Percentiles rank a stretch among this genome's conserved stretches.
Evolutionary conservation across 1,140 invertebrate genomes (phyloP).

Genomic region (Dreissena polymorpha): DNA sequence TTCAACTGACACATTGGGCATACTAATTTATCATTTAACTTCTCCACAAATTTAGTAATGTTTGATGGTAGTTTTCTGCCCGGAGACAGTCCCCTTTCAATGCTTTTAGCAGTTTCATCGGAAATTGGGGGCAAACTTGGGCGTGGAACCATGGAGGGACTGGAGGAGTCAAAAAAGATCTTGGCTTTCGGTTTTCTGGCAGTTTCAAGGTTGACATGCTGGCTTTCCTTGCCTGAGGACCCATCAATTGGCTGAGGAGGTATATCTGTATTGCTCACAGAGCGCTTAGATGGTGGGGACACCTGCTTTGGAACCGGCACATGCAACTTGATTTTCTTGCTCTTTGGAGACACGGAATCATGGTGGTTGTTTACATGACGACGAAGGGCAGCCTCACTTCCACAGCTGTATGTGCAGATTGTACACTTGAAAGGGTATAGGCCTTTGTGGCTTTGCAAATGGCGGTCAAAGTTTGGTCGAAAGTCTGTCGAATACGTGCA

Average conservation of each 20-base stretch:
- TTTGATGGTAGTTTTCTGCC: slow-evolving; percentile 29
- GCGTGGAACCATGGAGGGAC: slow-evolving; percentile 47
- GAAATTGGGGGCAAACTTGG: slow-evolving; percentile 19
- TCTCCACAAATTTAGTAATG: slow-evolving; percentile 48
- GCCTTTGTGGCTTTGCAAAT: slow-evolving; percentile 90
- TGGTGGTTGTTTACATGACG: slow-evolving; percentile 89
- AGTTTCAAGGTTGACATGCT: background rate
- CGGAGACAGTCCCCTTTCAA: slow-evolving; percentile 18
- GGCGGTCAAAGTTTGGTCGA: slow-evolving; percentile 95
- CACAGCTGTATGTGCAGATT: slow-evolving; percentile 94
- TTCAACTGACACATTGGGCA: slow-evolving; percentile 81
- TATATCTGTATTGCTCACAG: too few species aligned
- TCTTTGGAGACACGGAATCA: slow-evolving; percentile 7
- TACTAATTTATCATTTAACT: slow-evolving; percentile 80
- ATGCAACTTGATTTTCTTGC: slow-evolving; percentile 28
- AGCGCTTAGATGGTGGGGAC: too few species aligned
- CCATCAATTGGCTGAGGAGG: background rate
- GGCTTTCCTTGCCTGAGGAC: background rate
- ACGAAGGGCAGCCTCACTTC: slow-evolving; percentile 94
- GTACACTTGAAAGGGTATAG: slow-evolving; percentile 86
- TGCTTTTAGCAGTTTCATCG: slow-evolving; percentile 13
- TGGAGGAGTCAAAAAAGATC: slow-evolving; percentile 24
- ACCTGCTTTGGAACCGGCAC: slow-evolving; percentile 36
- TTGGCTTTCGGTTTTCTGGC: background rate
- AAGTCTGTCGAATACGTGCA: slow-evolving; percentile 96